Evolutionary conservation across 2,797 vertebrate species (phyloP), one percentile per base, ranked within the genome.

Genomic region (Trichosurus vulpecula): DNA sequence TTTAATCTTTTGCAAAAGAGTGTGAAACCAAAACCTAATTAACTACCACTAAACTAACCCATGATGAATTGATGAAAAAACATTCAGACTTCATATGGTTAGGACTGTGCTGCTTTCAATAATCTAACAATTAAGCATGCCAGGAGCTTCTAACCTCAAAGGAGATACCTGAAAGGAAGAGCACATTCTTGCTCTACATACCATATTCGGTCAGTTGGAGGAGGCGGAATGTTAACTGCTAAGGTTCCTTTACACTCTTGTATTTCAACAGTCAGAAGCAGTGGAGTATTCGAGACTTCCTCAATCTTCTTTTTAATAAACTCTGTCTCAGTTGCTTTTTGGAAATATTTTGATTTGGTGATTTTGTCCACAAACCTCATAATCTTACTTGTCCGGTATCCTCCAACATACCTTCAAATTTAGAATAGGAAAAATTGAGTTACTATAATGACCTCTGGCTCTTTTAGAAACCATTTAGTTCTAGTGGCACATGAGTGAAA

Each of bases 221-320:
- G 99, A 92, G 99, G 99, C 52, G 99, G 99, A 96, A 99, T 99
- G 99, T 99, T 99, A 98, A 99, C 99, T 0, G 99, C 99, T 98
- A 99, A 98, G 3, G 98, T 99, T 97, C 99, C 99, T 97, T 98
- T 98, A 95, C 99, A 99, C 97, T 99, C 99, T 96, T 99, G 99
- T 16, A 99, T 98, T 98, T 99, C 99, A 91, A 99, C 99, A 1
- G 99, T 99, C 94, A 99, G 99, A 98, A 99, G 98, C 53, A 99
- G 98, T 0, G 99, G 99, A 0, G 99, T 99, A 97, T 99, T 99
- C 13, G 99, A 99, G 94, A 99, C 99, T 96, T 99, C 99, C 97
- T 99, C 99, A 66, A 99, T 99, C 98, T 99, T 99, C 98, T 99
- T 99, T 97, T 99, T 99, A 98, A 99, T 99, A 97, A 99, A 99